Percentiles rank a stretch among this genome's conserved stretches.
Evolutionary conservation across 2,113 vertebrate species (phyloP).

Genomic region (Colistium nudipinnis): DNA sequence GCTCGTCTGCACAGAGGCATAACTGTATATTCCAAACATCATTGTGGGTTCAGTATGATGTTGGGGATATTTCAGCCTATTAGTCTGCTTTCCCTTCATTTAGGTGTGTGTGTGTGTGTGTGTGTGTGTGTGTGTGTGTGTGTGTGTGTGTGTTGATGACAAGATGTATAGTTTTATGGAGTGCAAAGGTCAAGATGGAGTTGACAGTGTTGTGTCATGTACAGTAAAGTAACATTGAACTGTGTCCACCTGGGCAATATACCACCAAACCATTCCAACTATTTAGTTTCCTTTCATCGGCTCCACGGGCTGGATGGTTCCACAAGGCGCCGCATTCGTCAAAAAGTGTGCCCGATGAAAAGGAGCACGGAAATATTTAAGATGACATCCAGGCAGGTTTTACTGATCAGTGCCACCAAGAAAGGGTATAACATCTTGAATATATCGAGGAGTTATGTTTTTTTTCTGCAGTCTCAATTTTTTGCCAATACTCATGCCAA

Average conservation of each 20-base stretch:
- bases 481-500: conserved; percentile 25
- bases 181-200: conserved; percentile 41
- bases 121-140: too few relatives aligned
- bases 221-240: conserved; percentile 58
- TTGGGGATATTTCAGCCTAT: conserved; percentile 32
- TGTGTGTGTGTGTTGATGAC: too few relatives aligned
- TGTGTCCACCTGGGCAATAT: conserved; percentile 30
- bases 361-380: conserved; percentile 15
- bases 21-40: conserved; percentile 42
- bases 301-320: conserved; percentile 23
- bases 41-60: conserved; percentile 29
- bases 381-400: conserved; percentile 31
- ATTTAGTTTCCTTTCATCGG: conserved; percentile 30
- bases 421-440: conserved; percentile 34
- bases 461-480: conserved; percentile 31
- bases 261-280: conserved; percentile 10
- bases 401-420: conserved; percentile 24
- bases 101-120: conserved; percentile 50
- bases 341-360: conserved; percentile 34
- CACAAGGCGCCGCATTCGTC: conserved; percentile 33
- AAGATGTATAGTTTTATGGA: conserved; percentile 53
- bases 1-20: conserved; percentile 34
- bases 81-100: conserved; percentile 60
- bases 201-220: conserved; percentile 70
- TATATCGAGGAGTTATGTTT: too few relatives aligned